Evolutionary conservation across 2,113 vertebrate species (phyloP), one percentile per base, ranked within the genome.

Genomic region (Oryzias curvinotus): DNA sequence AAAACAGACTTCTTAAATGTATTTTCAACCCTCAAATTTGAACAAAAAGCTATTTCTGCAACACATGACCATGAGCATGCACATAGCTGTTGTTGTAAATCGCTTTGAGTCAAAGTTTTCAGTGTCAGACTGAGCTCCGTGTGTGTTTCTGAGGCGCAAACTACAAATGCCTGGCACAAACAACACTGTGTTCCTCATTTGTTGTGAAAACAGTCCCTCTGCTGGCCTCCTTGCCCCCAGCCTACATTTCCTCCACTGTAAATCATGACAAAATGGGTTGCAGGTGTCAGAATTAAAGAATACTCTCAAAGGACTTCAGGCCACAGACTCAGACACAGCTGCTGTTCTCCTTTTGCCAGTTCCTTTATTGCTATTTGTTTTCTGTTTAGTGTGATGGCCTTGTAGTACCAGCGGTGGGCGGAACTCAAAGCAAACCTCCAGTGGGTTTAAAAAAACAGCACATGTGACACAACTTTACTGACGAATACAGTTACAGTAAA

Each of bases 271-370:
- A 95, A 96, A 97, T 98, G 93, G 94, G 93, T 96, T 97, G 94
- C 96, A 98, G 96, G 97, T 98, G 96, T 96, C 95, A 93, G 93
- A 92, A 95, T 96, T 96, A 95, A 95, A 95, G 93, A 93, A 91
- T 93, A 91, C 91, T 93, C 92, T 92, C 91, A 89, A 90, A 91
- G 90, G 94, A 93, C 90, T 90, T 91, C 91, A 63, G 71, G 76
- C 80, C 81, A 75, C 71, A 94, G 91, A 91, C 90, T 80, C 72
- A 92, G 87, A 85, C 89, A 90, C 96, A 97, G 95, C 96, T 97
- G 95, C 92, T 88, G 91, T 93, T 90, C 92, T 94, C 92, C 89
- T 93, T 86, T 94, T 94, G 93, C 91, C 90, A 93, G 91, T 88
- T 90, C 66, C 82, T 91, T 91, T 89, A 91, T 76, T 90, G 90